Base-by-base conservation (phyloP, 2,113 vertebrate genomes). In the Neogale vison region DNA sequence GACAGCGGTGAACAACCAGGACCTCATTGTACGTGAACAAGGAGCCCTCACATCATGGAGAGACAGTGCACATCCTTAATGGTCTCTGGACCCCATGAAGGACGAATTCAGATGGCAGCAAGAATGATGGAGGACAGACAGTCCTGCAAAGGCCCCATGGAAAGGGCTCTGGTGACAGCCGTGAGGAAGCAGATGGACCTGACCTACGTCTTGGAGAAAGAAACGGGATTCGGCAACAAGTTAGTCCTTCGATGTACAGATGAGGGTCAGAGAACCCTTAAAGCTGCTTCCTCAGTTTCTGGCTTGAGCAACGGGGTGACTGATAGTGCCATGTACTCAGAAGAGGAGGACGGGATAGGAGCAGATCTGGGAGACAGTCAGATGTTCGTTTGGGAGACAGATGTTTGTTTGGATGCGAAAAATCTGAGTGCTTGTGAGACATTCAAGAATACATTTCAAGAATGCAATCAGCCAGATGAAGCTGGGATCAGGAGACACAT, bases 91-190 rank as follows among this genome's bases (percentile, higher is more conserved):
- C 81, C 42, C 11, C 4, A 3, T 18, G 31, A 47, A 85, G 47
- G 42, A 47, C 18, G 36, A n/a, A 55, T 81, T 42, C 47, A 42
- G 6, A 52, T 1, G 7, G 23, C 69, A 80, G 5, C 9, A 76
- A 59, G 59, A 80, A 21, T 7, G 26, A 9, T 7, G 3, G 3
- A 57, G 23, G 36, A 88, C 34, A 50, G 20, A 81, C 55, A 24
- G 18, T 15, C 52, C 1, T 14, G 31, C n/a, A 1, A 0, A 7
- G 7, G 24, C 29, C 26, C 3, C 36, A 13, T 29, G 31, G 6
- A 55, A 55, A 71, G 55, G 29, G 10, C 13, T 21, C 23, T 45
- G 71, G 2, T 2, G 2, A 31, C 1, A 13, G 4, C 20, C 1
- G 0, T 13, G 50, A 31, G 65, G 17, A 80, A 45, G 23, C 15